These are phyloP conservation scores for Radopholus similis DNA, from an alignment of 1,140 invertebrate species.

Conservation along the genomic window DNA sequence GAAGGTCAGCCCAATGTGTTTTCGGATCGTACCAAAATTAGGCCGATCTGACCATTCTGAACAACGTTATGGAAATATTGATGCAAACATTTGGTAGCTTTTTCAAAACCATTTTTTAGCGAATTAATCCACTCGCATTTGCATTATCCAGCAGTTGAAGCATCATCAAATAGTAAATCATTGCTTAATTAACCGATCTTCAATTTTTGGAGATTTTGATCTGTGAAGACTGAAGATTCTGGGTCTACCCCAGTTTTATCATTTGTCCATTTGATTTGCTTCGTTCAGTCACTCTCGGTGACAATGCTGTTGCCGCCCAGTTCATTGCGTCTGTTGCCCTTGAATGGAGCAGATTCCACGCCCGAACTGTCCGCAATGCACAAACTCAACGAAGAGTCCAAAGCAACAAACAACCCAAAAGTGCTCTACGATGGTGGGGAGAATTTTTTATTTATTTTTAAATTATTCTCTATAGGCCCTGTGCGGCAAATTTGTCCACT, in stretches of 20 bases:
- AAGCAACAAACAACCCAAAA: slow-evolving; percentile 47
- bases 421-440: slow-evolving; percentile 65
- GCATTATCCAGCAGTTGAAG: too few species aligned
- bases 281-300: slow-evolving; percentile 63
- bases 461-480: slow-evolving; percentile 59
- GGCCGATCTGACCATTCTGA: too few species aligned
- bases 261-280: not conserved
- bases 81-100: too few species aligned
- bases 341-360: slow-evolving; percentile 6
- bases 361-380: slow-evolving; percentile 59
- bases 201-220: not conserved
- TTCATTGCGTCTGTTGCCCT: slow-evolving; percentile 63
- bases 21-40: not conserved
- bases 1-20: slow-evolving; percentile 60
- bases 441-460: not conserved
- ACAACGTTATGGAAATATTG: too few species aligned
- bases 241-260: too few species aligned
- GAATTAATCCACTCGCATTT: too few species aligned
- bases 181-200: not conserved
- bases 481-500: slow-evolving; percentile 66
- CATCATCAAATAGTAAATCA: too few species aligned
- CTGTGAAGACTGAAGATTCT: too few species aligned
- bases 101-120: too few species aligned
- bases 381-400: slow-evolving; percentile 62
- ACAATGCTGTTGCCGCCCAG: slow-evolving; percentile 68